These are phyloP conservation scores for Rhodophaea formosa DNA, from an alignment of 2,888 invertebrate species.

Conservation along the genomic window DNA sequence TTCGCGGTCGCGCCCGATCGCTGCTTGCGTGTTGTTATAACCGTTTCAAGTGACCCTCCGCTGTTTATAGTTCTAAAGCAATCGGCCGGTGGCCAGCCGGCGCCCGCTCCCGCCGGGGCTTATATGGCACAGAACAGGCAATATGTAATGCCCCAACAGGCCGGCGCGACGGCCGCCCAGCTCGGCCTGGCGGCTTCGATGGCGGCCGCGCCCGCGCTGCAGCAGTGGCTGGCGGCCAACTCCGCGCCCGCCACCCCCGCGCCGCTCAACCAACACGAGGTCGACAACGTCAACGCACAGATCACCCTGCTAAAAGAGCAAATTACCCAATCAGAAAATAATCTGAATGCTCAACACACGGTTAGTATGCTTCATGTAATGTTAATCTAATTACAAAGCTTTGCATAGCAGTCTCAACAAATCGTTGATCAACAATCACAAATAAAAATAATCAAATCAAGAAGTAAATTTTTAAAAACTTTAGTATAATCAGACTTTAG, in stretches of 20 bases:
- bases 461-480: too few species aligned
- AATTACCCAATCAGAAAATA: conserved; percentile 97
- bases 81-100: conserved; percentile 80
- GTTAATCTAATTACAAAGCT: neutral
- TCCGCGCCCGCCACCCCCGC: conserved; percentile 52
- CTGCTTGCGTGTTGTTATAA: conserved; percentile 68
- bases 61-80: conserved; percentile 89
- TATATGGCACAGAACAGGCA: conserved; percentile 81
- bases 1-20: conserved; percentile 60
- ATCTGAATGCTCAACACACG: conserved; percentile 96
- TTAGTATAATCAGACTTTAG: too few species aligned
- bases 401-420: neutral
- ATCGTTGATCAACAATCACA: too few species aligned
- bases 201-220: conserved; percentile 71
- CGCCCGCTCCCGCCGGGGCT: conserved; percentile 75
- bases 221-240: conserved; percentile 73
- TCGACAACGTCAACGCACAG: conserved; percentile 86
- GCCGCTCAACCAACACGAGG: conserved; percentile 48
- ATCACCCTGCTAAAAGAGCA: conserved; percentile 93
- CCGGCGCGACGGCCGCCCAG: conserved; percentile 79
- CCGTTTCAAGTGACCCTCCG: conserved; percentile 78
- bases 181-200: conserved; percentile 78
- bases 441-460: too few species aligned
- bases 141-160: conserved; percentile 82
- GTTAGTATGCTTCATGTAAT: conserved; percentile 70